Conservation (phyloP, 2,797 vertebrate species). For the Pangasius macronema region DNA sequence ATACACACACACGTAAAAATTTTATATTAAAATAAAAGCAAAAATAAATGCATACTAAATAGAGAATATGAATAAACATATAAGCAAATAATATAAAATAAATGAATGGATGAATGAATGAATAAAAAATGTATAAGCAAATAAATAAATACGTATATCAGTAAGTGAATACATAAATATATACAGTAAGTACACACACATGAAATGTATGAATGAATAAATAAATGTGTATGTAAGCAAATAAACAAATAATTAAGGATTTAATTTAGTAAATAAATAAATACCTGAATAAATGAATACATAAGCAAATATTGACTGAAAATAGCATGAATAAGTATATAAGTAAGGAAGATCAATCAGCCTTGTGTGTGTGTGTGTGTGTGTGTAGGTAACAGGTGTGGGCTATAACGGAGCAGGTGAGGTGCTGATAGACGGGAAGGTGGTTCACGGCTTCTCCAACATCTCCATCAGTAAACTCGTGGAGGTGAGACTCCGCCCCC, state of each 20-base stretch:
- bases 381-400: slow-evolving; percentile 89
- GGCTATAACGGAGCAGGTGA: slow-evolving; percentile 93
- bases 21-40: neutral
- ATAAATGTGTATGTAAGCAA: no score
- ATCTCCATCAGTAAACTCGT: slow-evolving; percentile 86
- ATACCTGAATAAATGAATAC: neutral
- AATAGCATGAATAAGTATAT: neutral
- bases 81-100: neutral
- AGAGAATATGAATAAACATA: neutral
- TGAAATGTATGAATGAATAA: neutral
- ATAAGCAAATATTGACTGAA: neutral
- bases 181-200: no score
- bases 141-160: neutral
- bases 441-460: slow-evolving; percentile 90
- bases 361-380: slow-evolving; percentile 26
- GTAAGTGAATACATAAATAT: neutral
- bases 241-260: neutral
- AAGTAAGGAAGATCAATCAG: neutral
- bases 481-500: slow-evolving; percentile 77
- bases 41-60: neutral
- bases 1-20: neutral
- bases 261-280: neutral
- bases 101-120: no score
- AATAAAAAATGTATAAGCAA: neutral
- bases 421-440: slow-evolving; percentile 85